phyloP scores from a whole-genome alignment of 2,888 invertebrate genomes.

The Dicyrtoma fusca region DNA sequence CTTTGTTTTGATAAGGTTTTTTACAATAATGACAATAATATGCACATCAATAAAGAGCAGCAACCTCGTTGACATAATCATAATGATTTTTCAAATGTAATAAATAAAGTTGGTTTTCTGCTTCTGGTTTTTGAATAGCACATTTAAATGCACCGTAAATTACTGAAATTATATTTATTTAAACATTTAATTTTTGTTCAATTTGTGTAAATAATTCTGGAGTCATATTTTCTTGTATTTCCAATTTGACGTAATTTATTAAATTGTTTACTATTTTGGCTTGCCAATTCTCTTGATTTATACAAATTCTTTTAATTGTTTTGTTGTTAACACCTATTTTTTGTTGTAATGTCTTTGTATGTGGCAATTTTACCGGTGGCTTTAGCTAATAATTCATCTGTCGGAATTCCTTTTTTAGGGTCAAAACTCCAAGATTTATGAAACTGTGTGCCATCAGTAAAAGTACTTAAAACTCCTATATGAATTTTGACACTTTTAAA shows the following conservation, averaged over 20 bases:
- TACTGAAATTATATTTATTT: slow-evolving; percentile 2
- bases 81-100: background rate
- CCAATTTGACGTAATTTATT: background rate
- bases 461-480: too few relatives aligned
- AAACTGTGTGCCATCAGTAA: too few relatives aligned
- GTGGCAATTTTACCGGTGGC: too few relatives aligned
- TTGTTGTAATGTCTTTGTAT: too few relatives aligned
- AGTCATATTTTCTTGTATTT: background rate
- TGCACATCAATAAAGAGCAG: background rate
- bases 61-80: background rate
- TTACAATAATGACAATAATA: too few relatives aligned
- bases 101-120: background rate
- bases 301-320: too few relatives aligned
- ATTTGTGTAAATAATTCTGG: background rate
- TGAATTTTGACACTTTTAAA: too few relatives aligned
- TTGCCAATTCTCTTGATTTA: too few relatives aligned
- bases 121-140: background rate
- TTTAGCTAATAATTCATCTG: too few relatives aligned
- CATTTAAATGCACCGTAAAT: background rate
- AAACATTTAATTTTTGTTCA: background rate
- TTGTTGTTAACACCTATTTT: too few relatives aligned
- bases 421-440: too few relatives aligned
- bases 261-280: background rate
- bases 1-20: too few relatives aligned
- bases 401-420: background rate